Evolutionary conservation across 2,113 vertebrate genomes (phyloP).

Genomic region (Cyanoderma ruficeps): DNA sequence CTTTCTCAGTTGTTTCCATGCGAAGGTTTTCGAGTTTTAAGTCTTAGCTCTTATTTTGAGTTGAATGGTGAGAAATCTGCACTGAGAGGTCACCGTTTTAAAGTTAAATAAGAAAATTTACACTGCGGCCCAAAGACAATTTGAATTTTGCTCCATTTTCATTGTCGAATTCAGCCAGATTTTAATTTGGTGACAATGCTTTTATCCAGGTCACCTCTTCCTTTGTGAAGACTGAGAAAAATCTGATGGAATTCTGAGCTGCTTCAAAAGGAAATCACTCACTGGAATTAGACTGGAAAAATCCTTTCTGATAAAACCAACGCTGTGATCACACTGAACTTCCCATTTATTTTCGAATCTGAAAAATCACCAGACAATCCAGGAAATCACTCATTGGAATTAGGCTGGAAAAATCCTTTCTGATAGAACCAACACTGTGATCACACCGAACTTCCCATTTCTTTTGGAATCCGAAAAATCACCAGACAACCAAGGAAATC

Average conservation of each 20-base stretch:
- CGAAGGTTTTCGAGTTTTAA: background rate
- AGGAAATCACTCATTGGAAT: background rate
- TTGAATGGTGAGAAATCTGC: background rate
- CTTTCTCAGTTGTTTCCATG: background rate
- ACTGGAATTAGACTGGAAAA: background rate
- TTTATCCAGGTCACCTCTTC: background rate
- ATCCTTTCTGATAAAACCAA: background rate
- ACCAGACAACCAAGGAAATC: background rate
- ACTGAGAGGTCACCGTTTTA: background rate
- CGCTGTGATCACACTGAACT: background rate
- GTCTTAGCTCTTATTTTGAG: background rate
- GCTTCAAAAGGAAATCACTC: background rate
- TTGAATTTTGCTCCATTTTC: background rate
- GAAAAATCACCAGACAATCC: background rate
- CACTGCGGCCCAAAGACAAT: background rate
- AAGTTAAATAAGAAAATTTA: background rate
- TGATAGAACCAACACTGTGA: background rate
- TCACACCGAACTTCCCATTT: background rate
- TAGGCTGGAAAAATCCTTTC: background rate
- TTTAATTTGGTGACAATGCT: background rate
- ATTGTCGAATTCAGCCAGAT: background rate
- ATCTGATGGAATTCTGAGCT: background rate
- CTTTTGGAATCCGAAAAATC: background rate
- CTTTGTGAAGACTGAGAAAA: background rate
- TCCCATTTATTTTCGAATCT: background rate